Conservation (phyloP, 2,113 vertebrate genomes). For the Onychostruthus taczanowskii region DNA sequence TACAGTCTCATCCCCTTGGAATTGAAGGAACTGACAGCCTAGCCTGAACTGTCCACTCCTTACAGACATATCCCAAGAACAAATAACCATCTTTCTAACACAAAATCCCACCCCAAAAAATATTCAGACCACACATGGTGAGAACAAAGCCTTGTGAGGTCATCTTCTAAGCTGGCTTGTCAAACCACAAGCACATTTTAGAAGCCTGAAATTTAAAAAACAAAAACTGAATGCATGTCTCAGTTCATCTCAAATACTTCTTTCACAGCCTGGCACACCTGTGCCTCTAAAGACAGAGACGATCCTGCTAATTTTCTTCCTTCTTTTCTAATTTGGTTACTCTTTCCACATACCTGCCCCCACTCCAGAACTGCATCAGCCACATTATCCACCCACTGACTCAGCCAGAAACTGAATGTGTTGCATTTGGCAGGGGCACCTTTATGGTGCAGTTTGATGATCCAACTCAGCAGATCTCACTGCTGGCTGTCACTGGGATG, state of each 20-base stretch:
- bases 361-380: background rate
- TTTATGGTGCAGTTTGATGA: background rate
- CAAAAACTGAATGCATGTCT: background rate
- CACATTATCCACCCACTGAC: background rate
- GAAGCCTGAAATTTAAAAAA: background rate
- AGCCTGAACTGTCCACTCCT: background rate
- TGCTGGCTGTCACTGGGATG: background rate
- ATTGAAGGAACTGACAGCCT: background rate
- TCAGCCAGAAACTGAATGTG: background rate
- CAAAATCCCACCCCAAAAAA: background rate
- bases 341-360: background rate
- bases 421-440: background rate
- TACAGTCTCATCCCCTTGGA: background rate
- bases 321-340: background rate
- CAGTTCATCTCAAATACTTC: background rate
- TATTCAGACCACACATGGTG: background rate
- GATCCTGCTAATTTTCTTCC: background rate
- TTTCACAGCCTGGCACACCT: background rate
- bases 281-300: background rate
- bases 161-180: background rate
- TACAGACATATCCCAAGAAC: background rate
- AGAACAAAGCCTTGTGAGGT: background rate
- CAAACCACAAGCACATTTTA: background rate
- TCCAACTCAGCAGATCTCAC: background rate
- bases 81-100: background rate